Percentiles rank a stretch among this genome's conserved stretches.
phyloP scores from a whole-genome alignment of 2,113 vertebrate species.

The Chaetodon trifascialis region DNA sequence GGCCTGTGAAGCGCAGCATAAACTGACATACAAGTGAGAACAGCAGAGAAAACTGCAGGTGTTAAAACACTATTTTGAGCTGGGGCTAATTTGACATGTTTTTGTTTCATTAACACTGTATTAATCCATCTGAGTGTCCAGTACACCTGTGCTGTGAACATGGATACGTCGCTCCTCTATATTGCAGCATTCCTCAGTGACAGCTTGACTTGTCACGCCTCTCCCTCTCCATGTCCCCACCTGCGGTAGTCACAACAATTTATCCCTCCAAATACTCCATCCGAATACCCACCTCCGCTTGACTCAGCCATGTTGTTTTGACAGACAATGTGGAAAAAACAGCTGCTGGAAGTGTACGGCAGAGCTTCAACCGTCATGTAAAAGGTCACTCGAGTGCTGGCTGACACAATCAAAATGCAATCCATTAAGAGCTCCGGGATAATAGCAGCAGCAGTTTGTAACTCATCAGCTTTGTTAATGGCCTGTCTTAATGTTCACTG shows the following conservation, averaged over 20 bases:
- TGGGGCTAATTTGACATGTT: constrained; percentile 80
- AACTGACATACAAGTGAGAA: constrained; percentile 51
- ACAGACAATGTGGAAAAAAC: constrained; percentile 83
- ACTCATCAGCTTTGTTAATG: constrained; percentile 85
- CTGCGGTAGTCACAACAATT: constrained; percentile 84
- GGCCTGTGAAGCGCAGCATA: constrained; percentile 47
- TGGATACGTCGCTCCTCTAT: constrained; percentile 55
- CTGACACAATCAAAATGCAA: constrained; percentile 85
- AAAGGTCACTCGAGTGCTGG: constrained; percentile 74
- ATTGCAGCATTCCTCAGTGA: constrained; percentile 80
- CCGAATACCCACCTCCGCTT: constrained; percentile 27
- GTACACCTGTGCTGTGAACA: constrained; percentile 76
- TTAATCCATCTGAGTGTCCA: constrained; percentile 86
- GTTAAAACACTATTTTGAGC: constrained; percentile 60
- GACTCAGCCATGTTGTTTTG: constrained; percentile 83
- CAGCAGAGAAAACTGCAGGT: constrained; percentile 65
- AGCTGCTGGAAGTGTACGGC: constrained; percentile 82
- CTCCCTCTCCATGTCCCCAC: constrained; percentile 76
- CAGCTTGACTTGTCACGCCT: constrained; percentile 78
- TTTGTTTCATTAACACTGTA: constrained; percentile 82
- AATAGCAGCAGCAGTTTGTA: constrained; percentile 80
- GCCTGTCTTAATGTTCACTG: constrained; percentile 75
- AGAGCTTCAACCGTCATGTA: constrained; percentile 76
- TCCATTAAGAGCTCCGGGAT: constrained; percentile 88
- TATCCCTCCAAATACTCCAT: constrained; percentile 13